Evolutionary conservation across 2,797 vertebrate genomes (phyloP), one percentile per base, ranked within the genome.

Genomic region (Intellagama lesueurii): DNA sequence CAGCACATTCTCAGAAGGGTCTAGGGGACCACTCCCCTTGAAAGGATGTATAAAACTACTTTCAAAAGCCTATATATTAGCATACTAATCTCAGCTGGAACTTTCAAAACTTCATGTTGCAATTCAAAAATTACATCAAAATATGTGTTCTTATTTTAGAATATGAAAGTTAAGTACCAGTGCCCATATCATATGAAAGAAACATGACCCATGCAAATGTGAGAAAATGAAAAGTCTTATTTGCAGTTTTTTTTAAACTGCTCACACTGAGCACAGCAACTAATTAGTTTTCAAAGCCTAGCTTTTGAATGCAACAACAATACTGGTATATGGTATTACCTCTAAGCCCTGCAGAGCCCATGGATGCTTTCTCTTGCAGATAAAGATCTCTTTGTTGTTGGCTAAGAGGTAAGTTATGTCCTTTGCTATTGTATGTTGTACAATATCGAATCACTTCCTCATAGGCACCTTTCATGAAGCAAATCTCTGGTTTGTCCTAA

Each of bases 391-490:
- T 98, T 96, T 99, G 98, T 91, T 99, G 98, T 94, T 97, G 97
- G 91, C 56, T 97, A 49, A 99, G 97, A 1, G 98, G 94, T 70
- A 98, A 95, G 1, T 91, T 87, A 64, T 95, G 94, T 0, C 98
- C 98, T 93, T 98, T 97, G 96, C 97, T 98, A 96, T 97, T 97
- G 94, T 99, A 99, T 0, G 96, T 97, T 88, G 97, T 98, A 95
- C 99, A 99, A 95, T 98, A 98, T 14, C 97, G 97, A 88, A 99
- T 98, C 91, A 99, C 97, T 94, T 99, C 98, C 90, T 99, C 99
- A 66, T 98, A 99, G 22, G 99, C 99, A 35, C 99, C 99, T 93
- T 99, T 99, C 98, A 99, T 96, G 92, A 98, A 99, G 94, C 98
- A 98, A 87, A 98, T 76, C 24, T 98, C 98, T 19, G 97, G 95